Percentiles rank a stretch among this genome's conserved stretches.
Conservation (phyloP, 2,797 vertebrate genomes). For the Oreortyx pictus region DNA sequence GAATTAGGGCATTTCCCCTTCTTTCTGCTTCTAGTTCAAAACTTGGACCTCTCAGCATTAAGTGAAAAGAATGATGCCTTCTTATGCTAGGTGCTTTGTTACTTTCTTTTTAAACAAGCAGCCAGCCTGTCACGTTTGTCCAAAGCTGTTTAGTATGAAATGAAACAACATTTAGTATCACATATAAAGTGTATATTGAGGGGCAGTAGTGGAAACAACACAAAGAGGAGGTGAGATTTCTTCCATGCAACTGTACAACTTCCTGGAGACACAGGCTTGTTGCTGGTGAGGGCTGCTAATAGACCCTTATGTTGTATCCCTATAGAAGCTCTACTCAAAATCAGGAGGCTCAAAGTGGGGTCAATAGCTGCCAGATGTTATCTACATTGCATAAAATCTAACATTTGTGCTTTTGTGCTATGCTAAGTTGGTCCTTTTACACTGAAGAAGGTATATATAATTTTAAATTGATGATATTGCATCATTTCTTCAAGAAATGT, state of each 20-base stretch:
- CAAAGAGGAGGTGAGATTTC: background rate
- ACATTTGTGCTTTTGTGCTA: slow-evolving; percentile 54
- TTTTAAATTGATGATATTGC: background rate
- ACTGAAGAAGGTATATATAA: background rate
- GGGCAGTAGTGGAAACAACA: background rate
- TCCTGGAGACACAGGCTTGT: background rate
- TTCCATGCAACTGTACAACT: background rate
- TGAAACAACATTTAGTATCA: background rate
- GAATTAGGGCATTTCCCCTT: slow-evolving; percentile 30
- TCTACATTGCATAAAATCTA: slow-evolving; percentile 20
- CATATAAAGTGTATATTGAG: background rate
- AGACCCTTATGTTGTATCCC: background rate
- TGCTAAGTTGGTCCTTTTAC: slow-evolving; percentile 42
- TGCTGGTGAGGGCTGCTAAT: slow-evolving; percentile 22
- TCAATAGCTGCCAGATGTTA: slow-evolving; percentile 5
- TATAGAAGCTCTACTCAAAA: background rate
- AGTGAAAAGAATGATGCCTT: background rate
- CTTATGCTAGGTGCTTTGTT: background rate
- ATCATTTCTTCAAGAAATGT: background rate
- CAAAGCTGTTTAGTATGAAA: background rate
- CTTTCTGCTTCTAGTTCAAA: slow-evolving; percentile 3
- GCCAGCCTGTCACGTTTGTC: background rate
- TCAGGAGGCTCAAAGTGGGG: background rate
- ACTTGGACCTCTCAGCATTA: background rate
- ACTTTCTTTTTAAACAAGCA: background rate